These are phyloP conservation scores for Alces alces DNA, from an alignment of 2,113 vertebrate species.

Conservation along the genomic window DNA sequence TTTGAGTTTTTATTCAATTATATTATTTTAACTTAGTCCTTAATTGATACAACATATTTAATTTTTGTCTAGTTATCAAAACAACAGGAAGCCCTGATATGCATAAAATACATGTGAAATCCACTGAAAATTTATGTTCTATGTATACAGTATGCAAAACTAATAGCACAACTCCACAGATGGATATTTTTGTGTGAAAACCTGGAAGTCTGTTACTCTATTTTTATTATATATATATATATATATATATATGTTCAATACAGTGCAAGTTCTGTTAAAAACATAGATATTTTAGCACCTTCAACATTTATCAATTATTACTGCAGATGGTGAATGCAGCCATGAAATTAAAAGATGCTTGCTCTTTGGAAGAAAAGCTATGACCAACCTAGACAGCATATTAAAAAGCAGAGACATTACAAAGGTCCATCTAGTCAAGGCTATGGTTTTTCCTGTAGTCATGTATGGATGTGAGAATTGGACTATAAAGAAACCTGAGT, in stretches of 20 bases:
- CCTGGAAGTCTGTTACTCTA: neutral
- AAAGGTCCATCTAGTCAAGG: accelerated
- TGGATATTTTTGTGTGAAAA: neutral
- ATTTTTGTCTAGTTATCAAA: neutral
- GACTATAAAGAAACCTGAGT: neutral
- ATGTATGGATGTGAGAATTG: neutral
- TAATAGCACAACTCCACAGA: neutral
- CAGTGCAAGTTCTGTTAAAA: neutral
- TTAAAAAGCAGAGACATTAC: neutral
- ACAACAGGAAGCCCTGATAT: neutral
- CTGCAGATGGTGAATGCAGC: neutral
- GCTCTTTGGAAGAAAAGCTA: neutral
- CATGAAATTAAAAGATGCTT: neutral
- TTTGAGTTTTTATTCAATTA: neutral
- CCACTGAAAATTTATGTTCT: neutral
- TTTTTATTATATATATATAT: neutral
- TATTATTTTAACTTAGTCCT: neutral
- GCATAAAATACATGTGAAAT: neutral
- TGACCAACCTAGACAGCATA: neutral
- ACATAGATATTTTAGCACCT: neutral
- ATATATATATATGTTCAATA: neutral
- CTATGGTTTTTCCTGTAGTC: neutral
- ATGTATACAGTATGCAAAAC: neutral
- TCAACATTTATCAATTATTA: neutral
- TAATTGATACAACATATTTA: neutral